These are phyloP conservation scores for Caenorhabditis imperialis DNA, from an alignment of 2,888 invertebrate genomes.

Conservation along the genomic window DNA sequence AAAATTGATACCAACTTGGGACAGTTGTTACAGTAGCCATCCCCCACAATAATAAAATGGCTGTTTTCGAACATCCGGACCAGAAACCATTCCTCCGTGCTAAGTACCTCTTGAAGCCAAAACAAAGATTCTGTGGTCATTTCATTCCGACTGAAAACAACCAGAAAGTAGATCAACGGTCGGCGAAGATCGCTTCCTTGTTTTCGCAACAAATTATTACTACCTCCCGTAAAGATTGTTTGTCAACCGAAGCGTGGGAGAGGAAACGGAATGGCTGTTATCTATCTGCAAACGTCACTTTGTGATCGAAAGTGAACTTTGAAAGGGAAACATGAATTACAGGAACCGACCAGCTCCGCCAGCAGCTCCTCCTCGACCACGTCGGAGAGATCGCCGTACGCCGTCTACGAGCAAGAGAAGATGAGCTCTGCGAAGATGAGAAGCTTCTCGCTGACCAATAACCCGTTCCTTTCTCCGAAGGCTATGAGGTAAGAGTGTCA, in stretches of 20 bases:
- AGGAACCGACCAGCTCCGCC: slow-evolving; percentile 37
- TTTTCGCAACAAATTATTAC: too few species aligned
- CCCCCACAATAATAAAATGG: too few species aligned
- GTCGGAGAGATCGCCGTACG: slow-evolving; percentile 53
- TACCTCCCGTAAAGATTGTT: slow-evolving; percentile 32
- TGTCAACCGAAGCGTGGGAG: slow-evolving; percentile 5
- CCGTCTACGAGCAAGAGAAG: slow-evolving; percentile 47
- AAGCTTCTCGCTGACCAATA: slow-evolving; percentile 48
- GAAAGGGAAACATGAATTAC: slow-evolving; percentile 16
- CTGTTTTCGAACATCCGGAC: too few species aligned
- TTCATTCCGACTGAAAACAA: slow-evolving; percentile 23
- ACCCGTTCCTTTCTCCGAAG: slow-evolving; percentile 47
- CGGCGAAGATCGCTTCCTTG: slow-evolving; percentile 20
- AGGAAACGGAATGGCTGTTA: slow-evolving; percentile 14
- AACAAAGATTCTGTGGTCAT: slow-evolving; percentile 16
- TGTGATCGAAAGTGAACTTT: background rate
- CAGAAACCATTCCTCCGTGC: slow-evolving; percentile 13
- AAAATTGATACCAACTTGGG: too few species aligned
- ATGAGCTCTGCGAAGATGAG: slow-evolving; percentile 31
- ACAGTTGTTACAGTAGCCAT: too few species aligned
- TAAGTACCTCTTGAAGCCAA: slow-evolving; percentile 24
- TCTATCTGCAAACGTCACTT: slow-evolving; percentile 37
- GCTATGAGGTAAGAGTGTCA: slow-evolving; percentile 32
- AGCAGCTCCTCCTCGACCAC: slow-evolving; percentile 43
- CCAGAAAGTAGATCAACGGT: slow-evolving; percentile 7